Evolutionary conservation across 2,888 invertebrate species (phyloP).

Genomic region (Phortica magna): DNA sequence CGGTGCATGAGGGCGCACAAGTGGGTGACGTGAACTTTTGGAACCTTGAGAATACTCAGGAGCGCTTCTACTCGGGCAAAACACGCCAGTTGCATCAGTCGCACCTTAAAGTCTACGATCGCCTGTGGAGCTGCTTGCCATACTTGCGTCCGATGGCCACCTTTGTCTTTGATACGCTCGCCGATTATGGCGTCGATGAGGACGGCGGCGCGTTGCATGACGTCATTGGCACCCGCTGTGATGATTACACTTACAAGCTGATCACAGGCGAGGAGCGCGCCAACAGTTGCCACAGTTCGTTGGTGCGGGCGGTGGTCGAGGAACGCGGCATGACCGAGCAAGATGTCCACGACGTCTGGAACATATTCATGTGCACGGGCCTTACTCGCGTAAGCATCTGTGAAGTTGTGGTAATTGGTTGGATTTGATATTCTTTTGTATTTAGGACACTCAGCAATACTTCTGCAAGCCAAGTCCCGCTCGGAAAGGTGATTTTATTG

Average conservation of each 20-base stretch:
- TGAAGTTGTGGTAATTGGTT: background rate
- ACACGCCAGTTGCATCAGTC: slow-evolving; percentile 79
- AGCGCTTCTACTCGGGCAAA: slow-evolving; percentile 79
- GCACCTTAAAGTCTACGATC: slow-evolving; percentile 78
- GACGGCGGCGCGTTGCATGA: slow-evolving; percentile 79
- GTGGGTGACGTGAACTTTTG: slow-evolving; percentile 79
- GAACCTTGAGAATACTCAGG: slow-evolving; percentile 78
- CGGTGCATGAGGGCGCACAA: slow-evolving; percentile 78
- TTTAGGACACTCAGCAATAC: slow-evolving; percentile 78
- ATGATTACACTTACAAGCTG: slow-evolving; percentile 79
- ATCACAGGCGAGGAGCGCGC: slow-evolving; percentile 78
- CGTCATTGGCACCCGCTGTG: slow-evolving; percentile 79
- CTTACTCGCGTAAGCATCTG: slow-evolving; percentile 71
- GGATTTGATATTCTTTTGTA: slow-evolving; percentile 7
- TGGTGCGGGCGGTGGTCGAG: slow-evolving; percentile 75
- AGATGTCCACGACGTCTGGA: slow-evolving; percentile 80
- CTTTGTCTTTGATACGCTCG: slow-evolving; percentile 78
- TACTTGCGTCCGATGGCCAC: slow-evolving; percentile 79
- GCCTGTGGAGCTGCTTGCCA: slow-evolving; percentile 79
- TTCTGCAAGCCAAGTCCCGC: slow-evolving; percentile 79
- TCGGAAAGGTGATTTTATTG: slow-evolving; percentile 78
- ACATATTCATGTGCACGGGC: slow-evolving; percentile 80
- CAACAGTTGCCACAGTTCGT: slow-evolving; percentile 78
- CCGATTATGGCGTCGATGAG: slow-evolving; percentile 78
- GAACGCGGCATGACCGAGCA: slow-evolving; percentile 77